These are phyloP conservation scores for Sialis lutaria DNA, from an alignment of 2,888 invertebrate species.

Conservation along the genomic window DNA sequence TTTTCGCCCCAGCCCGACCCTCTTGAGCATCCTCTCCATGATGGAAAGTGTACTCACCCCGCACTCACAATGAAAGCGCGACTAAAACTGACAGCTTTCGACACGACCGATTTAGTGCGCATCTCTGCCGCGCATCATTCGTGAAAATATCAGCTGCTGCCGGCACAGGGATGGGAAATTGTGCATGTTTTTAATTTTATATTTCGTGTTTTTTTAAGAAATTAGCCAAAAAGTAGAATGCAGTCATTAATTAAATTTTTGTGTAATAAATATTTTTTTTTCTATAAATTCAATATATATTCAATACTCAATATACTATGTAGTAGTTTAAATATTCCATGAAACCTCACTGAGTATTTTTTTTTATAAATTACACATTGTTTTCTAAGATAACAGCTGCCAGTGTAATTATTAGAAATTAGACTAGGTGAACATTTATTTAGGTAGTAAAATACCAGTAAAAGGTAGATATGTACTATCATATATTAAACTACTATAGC, in stretches of 20 bases:
- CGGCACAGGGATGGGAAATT: conserved; percentile 5
- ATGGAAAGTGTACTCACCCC: conserved; percentile 10
- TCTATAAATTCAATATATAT: too few relatives aligned
- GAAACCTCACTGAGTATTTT: conserved; percentile 10
- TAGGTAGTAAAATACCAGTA: too few relatives aligned
- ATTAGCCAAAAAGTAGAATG: too few relatives aligned
- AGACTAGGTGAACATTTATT: too few relatives aligned
- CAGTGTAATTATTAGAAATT: too few relatives aligned
- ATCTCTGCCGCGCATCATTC: conserved; percentile 4
- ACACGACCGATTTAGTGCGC: conserved; percentile 3
- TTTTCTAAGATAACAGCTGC: not conserved
- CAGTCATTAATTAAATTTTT: too few relatives aligned
- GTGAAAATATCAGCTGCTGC: not conserved
- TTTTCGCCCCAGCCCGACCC: conserved; percentile 20
- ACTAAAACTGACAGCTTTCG: not conserved
- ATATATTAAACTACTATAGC: too few relatives aligned
- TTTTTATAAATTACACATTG: not conserved
- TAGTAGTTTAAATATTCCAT: conserved; percentile 9
- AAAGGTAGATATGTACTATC: too few relatives aligned
- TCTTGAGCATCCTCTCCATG: conserved; percentile 27
- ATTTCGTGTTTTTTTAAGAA: too few relatives aligned
- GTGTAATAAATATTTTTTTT: too few relatives aligned
- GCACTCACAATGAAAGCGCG: conserved; percentile 1
- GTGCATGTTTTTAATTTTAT: conserved; percentile 1
- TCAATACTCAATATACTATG: too few relatives aligned